A percentile compares a stretch with the other conserved stretches of the same genome.
These are phyloP conservation scores for Meda fulgida DNA, from an alignment of 2,797 vertebrate species.

Conservation along the genomic window DNA sequence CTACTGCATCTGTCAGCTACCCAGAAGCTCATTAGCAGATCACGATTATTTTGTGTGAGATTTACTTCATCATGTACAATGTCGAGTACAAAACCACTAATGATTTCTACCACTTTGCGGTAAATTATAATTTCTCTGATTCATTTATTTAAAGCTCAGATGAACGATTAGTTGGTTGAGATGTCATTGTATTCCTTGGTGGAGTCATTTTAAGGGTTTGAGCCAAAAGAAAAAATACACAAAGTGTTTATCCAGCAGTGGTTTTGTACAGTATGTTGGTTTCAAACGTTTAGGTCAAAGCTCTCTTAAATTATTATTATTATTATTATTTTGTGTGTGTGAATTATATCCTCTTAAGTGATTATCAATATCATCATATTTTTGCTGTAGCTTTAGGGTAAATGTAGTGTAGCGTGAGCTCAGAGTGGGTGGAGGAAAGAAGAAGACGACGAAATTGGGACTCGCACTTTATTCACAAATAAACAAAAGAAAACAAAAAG, in stretches of 20 bases:
- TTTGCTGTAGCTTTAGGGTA: background rate
- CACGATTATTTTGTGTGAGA: slow-evolving; percentile 43
- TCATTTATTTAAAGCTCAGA: slow-evolving; percentile 6
- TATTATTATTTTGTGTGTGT: background rate
- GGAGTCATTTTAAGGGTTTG: background rate
- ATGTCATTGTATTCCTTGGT: background rate
- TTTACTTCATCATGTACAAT: slow-evolving; percentile 38
- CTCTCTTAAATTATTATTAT: background rate
- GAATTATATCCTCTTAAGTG: background rate
- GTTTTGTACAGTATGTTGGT: background rate
- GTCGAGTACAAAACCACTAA: slow-evolving; percentile 33
- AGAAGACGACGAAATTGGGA: too few relatives aligned
- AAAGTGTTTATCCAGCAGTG: background rate
- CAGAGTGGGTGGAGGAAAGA: too few relatives aligned
- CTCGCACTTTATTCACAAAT: too few relatives aligned
- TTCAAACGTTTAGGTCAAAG: background rate
- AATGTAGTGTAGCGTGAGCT: too few relatives aligned
- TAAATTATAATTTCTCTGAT: slow-evolving; percentile 35
- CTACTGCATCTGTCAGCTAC: slow-evolving; percentile 36
- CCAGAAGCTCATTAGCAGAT: slow-evolving; percentile 45
- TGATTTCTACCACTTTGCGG: slow-evolving; percentile 25
- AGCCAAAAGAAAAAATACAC: background rate
- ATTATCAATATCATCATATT: background rate
- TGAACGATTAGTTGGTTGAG: background rate
- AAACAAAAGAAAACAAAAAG: too few relatives aligned